Base-by-base conservation (phyloP, 2,113 vertebrate species). In the Nanorana parkeri region DNA sequence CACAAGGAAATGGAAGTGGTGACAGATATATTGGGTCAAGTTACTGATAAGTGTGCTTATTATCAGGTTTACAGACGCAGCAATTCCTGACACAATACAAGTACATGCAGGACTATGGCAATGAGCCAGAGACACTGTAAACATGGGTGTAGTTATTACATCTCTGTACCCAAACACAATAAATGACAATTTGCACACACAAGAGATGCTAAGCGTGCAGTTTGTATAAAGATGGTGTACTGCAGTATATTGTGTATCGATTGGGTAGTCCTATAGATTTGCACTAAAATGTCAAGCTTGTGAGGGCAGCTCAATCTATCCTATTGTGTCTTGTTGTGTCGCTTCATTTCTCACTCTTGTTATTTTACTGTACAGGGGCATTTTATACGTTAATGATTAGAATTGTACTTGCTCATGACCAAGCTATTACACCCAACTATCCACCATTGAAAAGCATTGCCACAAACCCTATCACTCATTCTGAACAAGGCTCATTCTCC, bases 181-280 rank as follows among this genome's bases (percentile, higher is more conserved):
- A 29, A 54, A 66, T 41, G 19, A 19, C 17, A 1, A 28, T 13
- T 54, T 19, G n/a, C 60, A 63, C 23, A 21, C 23, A 63, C 8
- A 23, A 2, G 58, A 29, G 17, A 47, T 51, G 52, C 17, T 26
- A 32, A 26, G 20, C n/a, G 17, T 15, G 4, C 55, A 5, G 55
- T 72, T 29, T 58, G 16, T 58, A 55, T 32, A 21, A 73, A 11
- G 26, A 29, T 19, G n/a, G 54, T 51, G 28, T 56, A 29, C 26
- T n/a, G 26, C 29, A 21, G 52, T 20, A 72, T 55, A 72, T 72
- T 55, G 67, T n/a, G n/a, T n/a, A n/a, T n/a, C n/a, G n/a, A 68
- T 17, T 13, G n/a, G 29, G 51, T 24, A 17, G 67, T 47, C 66
- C n/a, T 41, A n/a, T 21, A 26, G 47, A 72, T 72, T 72, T 54